Percentiles rank a stretch among this genome's conserved stretches.
Evolutionary conservation across 1,140 invertebrate genomes (phyloP).

Genomic region (Centruroides vittatus): DNA sequence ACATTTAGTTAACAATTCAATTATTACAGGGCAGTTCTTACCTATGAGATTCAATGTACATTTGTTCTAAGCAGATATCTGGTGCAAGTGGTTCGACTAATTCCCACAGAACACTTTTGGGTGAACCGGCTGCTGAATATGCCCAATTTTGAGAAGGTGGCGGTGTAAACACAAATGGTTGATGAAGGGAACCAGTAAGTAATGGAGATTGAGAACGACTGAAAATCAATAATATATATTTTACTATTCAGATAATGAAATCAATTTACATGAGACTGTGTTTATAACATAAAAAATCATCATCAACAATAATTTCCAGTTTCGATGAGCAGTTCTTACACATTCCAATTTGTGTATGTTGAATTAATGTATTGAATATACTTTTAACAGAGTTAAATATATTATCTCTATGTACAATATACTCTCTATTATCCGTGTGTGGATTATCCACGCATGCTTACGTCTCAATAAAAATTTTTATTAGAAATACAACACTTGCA

Average conservation of each 20-base stretch:
- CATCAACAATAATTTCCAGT: too few relatives aligned
- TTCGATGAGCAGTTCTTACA: too few relatives aligned
- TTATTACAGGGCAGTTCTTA: background rate
- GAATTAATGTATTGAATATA: too few relatives aligned
- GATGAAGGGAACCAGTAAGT: slow-evolving; percentile 15
- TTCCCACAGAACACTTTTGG: slow-evolving; percentile 9
- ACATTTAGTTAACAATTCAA: too few relatives aligned
- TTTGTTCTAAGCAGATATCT: slow-evolving; percentile 72
- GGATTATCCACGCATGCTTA: too few relatives aligned
- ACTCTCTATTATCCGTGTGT: too few relatives aligned
- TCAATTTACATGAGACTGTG: background rate
- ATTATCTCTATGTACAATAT: too few relatives aligned
- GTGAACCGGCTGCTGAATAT: slow-evolving; percentile 1
- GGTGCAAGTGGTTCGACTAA: slow-evolving; percentile 56
- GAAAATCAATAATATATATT: slow-evolving; percentile 4
- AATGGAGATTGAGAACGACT: slow-evolving; percentile 28
- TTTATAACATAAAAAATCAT: background rate
- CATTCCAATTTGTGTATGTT: too few relatives aligned
- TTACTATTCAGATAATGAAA: background rate
- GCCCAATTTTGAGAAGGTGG: slow-evolving; percentile 19
- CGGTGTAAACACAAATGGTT: slow-evolving; percentile 21
- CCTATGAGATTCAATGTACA: slow-evolving; percentile 47
- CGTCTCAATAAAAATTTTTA: too few relatives aligned
- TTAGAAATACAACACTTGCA: too few relatives aligned
- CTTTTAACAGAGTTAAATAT: too few relatives aligned